Evolutionary conservation across 2,888 invertebrate species (phyloP).

Genomic region (Deilephila elpenor): DNA sequence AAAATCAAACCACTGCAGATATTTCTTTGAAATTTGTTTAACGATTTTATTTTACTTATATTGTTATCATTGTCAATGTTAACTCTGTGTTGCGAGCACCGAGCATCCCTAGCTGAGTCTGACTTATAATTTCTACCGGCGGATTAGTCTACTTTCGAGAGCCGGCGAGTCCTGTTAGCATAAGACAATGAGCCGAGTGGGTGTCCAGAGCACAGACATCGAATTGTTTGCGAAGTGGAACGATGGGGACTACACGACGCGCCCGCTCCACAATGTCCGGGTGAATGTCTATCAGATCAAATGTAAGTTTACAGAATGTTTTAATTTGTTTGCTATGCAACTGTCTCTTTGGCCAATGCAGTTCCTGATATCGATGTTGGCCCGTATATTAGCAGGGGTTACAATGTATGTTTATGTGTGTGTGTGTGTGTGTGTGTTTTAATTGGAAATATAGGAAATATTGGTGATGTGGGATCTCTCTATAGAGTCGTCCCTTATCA

Average conservation of each 20-base stretch:
- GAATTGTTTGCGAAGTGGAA: constrained; percentile 21
- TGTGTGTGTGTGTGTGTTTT: no score
- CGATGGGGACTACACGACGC: background rate
- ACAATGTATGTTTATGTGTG: no score
- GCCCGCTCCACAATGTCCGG: background rate
- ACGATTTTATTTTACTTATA: no score
- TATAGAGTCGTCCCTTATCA: no score
- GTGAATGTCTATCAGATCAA: background rate
- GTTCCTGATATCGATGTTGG: no score
- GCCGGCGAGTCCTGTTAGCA: constrained; percentile 16
- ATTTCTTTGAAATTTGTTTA: no score
- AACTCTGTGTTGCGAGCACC: background rate
- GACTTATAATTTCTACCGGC: constrained; percentile 17
- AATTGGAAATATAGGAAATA: no score
- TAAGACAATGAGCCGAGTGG: constrained; percentile 25
- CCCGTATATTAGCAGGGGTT: no score
- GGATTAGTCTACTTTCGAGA: constrained; percentile 25
- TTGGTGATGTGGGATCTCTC: no score
- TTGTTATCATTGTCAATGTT: background rate
- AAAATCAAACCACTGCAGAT: no score
- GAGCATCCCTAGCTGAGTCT: constrained; percentile 3
- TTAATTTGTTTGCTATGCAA: no score
- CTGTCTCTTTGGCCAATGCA: no score
- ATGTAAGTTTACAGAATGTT: background rate
- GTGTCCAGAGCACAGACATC: constrained; percentile 10